Conservation (phyloP, 2,797 vertebrate genomes). For the Dicrostonyx torquatus region DNA sequence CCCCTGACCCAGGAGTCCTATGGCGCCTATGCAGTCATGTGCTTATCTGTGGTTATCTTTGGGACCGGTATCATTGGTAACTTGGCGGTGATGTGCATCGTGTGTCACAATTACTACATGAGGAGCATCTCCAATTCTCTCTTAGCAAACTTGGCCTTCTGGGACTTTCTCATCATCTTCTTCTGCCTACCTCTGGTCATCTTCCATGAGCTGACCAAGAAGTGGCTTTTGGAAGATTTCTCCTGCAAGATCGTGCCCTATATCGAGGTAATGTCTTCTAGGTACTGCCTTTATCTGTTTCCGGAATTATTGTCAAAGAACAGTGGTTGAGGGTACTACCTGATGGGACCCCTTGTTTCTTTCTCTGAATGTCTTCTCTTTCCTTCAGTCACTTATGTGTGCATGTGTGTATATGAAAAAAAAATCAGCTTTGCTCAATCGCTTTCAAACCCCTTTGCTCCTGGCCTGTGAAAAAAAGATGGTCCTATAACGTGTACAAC, state of each 20-base stretch:
- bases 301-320: background rate
- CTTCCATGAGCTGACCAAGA: slow-evolving; percentile 95
- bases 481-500: background rate
- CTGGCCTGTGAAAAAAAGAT: background rate
- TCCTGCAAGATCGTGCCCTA: slow-evolving; percentile 98
- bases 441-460: slow-evolving; percentile 36
- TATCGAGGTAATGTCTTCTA: slow-evolving; percentile 92
- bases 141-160: slow-evolving; percentile 96
- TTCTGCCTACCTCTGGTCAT: slow-evolving; percentile 97
- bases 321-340: background rate
- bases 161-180: slow-evolving; percentile 96
- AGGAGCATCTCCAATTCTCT: slow-evolving; percentile 98
- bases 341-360: background rate
- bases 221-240: slow-evolving; percentile 96
- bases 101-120: slow-evolving; percentile 99
- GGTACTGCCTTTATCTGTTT: background rate
- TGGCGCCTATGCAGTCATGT: slow-evolving; percentile 93
- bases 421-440: background rate
- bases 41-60: slow-evolving; percentile 92
- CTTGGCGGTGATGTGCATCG: slow-evolving; percentile 97
- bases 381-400: background rate
- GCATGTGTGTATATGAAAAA: background rate
- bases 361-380: background rate
- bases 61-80: slow-evolving; percentile 94
- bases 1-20: slow-evolving; percentile 92